Base-by-base conservation (phyloP, 2,113 vertebrate genomes). In the Dicrurus megarhynchus region DNA sequence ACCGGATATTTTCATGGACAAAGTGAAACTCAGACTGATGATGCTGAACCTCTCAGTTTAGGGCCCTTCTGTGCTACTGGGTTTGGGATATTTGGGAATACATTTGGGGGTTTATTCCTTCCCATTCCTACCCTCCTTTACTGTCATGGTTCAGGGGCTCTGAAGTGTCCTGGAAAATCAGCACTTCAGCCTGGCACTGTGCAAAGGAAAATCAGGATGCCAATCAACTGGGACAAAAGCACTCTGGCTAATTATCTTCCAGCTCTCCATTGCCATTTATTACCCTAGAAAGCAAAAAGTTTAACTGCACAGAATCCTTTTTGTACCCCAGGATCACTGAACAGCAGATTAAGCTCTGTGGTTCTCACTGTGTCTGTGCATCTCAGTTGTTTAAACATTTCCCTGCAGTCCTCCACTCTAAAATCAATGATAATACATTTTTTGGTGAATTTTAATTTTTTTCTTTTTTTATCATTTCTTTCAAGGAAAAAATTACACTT, bases 181-280 rank as follows among this genome's bases (percentile, higher is more conserved):
- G 64, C 42, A 19, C 74, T 79, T 69, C 53, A 87, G 56, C 88
- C 80, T 89, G 81, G 74, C 33, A 22, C 69, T 42, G 71, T 67
- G 64, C 63, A 50, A 61, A 20, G 68, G 9, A 27, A 90, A 73
- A 70, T 73, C 81, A 80, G 67, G 39, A 89, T 87, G 70, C 70
- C 87, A 94, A 74, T 93, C 86, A 92, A 46, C 74, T 26, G 57
- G 46, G 52, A 80, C 89, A 52, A 83, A 93, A 95, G 65, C 85
- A 47, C 86, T 89, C 91, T 56, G 59, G 73, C 49, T 96, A 96
- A 92, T 94, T 89, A 35, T 59, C 77, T 89, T 64, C 70, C 65
- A 73, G 74, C 56, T 80, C 35, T 82, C 57, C 65, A 35, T 56
- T 87, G 78, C 53, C 35, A 74, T 89, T 87, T 87, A 74, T 90